A percentile compares a stretch with the other conserved stretches of the same genome.
Conservation (phyloP, 2,888 invertebrate genomes). For the Mayetiola destructor region DNA sequence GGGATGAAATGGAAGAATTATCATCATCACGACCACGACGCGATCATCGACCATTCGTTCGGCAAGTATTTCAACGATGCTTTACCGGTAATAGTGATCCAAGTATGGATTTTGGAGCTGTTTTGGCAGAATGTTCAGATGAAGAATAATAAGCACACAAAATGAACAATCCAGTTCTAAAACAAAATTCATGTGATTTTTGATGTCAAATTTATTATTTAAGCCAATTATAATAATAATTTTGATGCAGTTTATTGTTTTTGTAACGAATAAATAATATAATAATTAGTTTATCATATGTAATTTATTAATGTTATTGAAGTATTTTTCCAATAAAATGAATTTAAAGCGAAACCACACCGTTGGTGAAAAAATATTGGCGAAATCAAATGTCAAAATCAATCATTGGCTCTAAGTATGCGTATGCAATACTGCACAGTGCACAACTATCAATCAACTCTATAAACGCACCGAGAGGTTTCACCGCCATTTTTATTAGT, state of each 20-base stretch:
- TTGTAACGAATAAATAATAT: not conserved
- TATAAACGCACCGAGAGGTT: too few species aligned
- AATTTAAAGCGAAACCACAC: too few species aligned
- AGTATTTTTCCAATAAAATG: too few species aligned
- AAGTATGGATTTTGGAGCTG: not conserved
- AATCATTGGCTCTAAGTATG: too few species aligned
- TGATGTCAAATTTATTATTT: not conserved
- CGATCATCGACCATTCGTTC: slow-evolving; percentile 1
- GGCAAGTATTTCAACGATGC: not conserved
- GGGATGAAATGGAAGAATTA: not conserved
- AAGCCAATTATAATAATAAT: not conserved
- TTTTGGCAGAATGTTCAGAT: not conserved
- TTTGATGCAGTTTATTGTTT: too few species aligned
- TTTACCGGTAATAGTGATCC: not conserved
- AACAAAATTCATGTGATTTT: not conserved
- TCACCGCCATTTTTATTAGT: too few species aligned
- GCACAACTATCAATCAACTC: too few species aligned
- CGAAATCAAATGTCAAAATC: too few species aligned
- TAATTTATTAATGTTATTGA: not conserved
- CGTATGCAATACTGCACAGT: too few species aligned
- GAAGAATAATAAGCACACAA: not conserved
- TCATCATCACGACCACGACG: too few species aligned
- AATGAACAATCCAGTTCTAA: too few species aligned
- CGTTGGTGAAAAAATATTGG: too few species aligned
- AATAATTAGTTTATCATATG: not conserved